These are phyloP conservation scores for Eupithecia exiguata DNA, from an alignment of 2,888 invertebrate genomes.

Conservation along the genomic window DNA sequence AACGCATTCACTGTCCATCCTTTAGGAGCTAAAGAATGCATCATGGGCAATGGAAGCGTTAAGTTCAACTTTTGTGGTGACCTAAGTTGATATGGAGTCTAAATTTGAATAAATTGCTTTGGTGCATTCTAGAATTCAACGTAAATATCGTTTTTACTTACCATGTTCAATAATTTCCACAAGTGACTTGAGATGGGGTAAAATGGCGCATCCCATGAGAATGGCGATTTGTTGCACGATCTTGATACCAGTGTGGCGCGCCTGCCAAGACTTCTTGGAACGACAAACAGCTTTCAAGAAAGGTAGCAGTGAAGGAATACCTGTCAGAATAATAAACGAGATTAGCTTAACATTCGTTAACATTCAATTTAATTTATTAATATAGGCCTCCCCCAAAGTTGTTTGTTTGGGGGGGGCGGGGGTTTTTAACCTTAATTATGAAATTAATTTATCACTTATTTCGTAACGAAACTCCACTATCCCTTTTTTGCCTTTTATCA, in stretches of 20 bases:
- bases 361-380: neutral
- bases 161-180: slow-evolving; percentile 99
- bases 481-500: too few relatives aligned
- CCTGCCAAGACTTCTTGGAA: slow-evolving; percentile 99
- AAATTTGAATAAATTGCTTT: neutral
- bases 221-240: slow-evolving; percentile 99
- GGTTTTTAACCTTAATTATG: too few relatives aligned
- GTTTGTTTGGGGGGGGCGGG: neutral
- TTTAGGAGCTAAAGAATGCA: neutral
- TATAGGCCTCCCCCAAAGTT: neutral
- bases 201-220: slow-evolving; percentile 99
- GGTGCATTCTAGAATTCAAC: neutral
- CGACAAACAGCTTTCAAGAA: slow-evolving; percentile 99
- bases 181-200: slow-evolving; percentile 98
- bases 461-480: too few relatives aligned
- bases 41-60: neutral
- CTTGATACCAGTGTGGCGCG: slow-evolving; percentile 98
- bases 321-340: slow-evolving; percentile 49
- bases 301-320: slow-evolving; percentile 97
- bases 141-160: slow-evolving; percentile 57
- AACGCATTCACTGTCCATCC: too few relatives aligned
- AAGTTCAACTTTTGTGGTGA: too few relatives aligned
- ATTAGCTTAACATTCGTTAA: neutral
- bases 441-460: too few relatives aligned
- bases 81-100: too few relatives aligned